phyloP scores from a whole-genome alignment of 1,140 invertebrate genomes.

The Cherax destructor region DNA sequence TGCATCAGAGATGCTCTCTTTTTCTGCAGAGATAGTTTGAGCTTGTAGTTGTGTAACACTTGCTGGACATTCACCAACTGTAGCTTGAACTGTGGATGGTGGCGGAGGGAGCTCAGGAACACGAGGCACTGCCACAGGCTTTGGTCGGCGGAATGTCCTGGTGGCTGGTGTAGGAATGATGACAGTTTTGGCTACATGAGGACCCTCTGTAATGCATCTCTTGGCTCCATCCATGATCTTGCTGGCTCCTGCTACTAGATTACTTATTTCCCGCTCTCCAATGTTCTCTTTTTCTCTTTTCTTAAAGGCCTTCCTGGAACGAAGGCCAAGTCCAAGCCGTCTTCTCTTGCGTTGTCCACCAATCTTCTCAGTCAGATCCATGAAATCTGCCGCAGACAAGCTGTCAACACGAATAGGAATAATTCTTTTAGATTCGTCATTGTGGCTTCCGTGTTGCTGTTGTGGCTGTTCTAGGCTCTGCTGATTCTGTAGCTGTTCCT shows the following conservation, averaged over 20 bases:
- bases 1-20: constrained; percentile 20
- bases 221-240: constrained; percentile 52
- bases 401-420: constrained; percentile 64
- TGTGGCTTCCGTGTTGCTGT: constrained; percentile 7
- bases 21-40: neutral
- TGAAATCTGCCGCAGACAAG: constrained; percentile 57
- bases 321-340: constrained; percentile 63
- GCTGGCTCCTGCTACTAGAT: neutral
- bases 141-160: constrained; percentile 62
- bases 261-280: constrained; percentile 36
- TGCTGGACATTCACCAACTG: neutral
- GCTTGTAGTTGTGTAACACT: neutral
- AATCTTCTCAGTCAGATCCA: constrained; percentile 52
- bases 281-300: constrained; percentile 67
- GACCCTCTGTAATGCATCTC: constrained; percentile 19
- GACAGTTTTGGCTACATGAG: neutral
- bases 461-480: constrained; percentile 13
- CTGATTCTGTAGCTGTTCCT: constrained; percentile 11
- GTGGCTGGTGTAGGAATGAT: constrained; percentile 49
- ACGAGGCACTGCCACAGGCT: constrained; percentile 62
- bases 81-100: neutral
- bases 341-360: constrained; percentile 62
- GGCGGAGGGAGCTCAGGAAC: constrained; percentile 51
- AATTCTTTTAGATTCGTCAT: neutral
- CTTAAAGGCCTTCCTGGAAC: constrained; percentile 69